phyloP scores from a whole-genome alignment of 2,113 vertebrate genomes.

The Rhinolophus sinicus region DNA sequence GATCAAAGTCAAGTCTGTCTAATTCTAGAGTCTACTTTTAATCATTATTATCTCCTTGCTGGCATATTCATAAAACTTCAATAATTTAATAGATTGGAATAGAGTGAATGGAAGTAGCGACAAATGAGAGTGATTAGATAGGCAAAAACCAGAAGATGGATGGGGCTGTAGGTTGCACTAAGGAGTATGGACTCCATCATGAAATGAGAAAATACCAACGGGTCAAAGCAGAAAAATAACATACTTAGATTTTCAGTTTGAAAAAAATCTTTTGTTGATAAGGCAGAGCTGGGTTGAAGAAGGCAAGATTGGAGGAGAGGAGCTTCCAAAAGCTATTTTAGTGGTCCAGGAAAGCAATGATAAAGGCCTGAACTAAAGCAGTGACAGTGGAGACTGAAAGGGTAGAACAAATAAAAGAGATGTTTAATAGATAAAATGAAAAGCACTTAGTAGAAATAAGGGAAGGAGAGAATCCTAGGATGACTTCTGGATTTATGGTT shows the following conservation, averaged over 20 bases:
- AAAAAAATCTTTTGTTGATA: not conserved
- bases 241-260: not conserved
- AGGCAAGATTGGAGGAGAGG: not conserved
- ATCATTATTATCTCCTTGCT: not conserved
- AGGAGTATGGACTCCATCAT: not conserved
- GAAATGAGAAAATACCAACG: not conserved
- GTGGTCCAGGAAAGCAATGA: not conserved
- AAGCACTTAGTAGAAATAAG: not conserved
- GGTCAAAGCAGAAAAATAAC: not conserved
- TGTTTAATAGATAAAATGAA: not conserved
- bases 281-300: not conserved
- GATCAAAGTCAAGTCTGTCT: not conserved
- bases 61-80: not conserved
- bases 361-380: not conserved
- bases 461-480: not conserved
- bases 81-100: not conserved
- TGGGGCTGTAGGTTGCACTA: not conserved
- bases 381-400: not conserved
- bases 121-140: not conserved
- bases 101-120: not conserved
- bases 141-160: not conserved
- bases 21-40: not conserved
- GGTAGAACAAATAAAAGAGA: not conserved
- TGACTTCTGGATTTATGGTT: not conserved
- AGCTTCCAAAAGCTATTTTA: not conserved